Evolutionary conservation across 1,140 invertebrate genomes (phyloP), one percentile per base, ranked within the genome.

Genomic region (Vollenhovia emeryi): DNA sequence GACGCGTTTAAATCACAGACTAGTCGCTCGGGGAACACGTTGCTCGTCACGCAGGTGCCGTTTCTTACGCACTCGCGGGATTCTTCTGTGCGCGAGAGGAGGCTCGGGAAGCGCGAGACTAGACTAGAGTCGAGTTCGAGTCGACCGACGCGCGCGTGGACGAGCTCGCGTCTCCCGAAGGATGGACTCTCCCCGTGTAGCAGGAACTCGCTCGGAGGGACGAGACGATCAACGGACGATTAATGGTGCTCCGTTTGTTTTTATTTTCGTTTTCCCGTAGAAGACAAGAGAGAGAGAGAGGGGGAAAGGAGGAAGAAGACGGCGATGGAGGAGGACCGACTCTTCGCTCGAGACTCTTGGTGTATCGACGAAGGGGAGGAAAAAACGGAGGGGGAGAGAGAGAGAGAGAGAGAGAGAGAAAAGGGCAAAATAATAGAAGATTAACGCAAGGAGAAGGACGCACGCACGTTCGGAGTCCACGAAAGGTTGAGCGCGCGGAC

Each of bases 71-170:
- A 24, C 24, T 13, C 52, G n/a, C 55, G 55, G 30, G 33, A 45
- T 64, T 60, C 55, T 80, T 62, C 66, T n/a, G 36, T 33, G 50
- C 55, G 36, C 50, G 48, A 45, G 33, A 71, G 64, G 52, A 74
- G 64, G 33, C 43, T 68, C 55, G 50, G n/a, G 79, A n/a, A 50
- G 57, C 79, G 74, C 48, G 71, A 62, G 85, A 73, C 59, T 87
- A 71, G 87, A 88, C 87, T 88, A 88, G 87, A 88, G 71, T 84
- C 86, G 60, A 64, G 60, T 57, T 86, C 62, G 78, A 84, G 66
- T 68, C 82, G 69, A 71, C 27, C 87, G 71, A 76, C 69, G 57
- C 60, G 57, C 60, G 33, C 33, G 66, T 87, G 86, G 78, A 87
- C 68, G 68, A 86, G 83, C 75, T 88, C 79, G 55, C 24, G 52